Percentiles rank a stretch among this genome's conserved stretches.
Conservation (phyloP, 2,113 vertebrate species). For the Esox niger region DNA sequence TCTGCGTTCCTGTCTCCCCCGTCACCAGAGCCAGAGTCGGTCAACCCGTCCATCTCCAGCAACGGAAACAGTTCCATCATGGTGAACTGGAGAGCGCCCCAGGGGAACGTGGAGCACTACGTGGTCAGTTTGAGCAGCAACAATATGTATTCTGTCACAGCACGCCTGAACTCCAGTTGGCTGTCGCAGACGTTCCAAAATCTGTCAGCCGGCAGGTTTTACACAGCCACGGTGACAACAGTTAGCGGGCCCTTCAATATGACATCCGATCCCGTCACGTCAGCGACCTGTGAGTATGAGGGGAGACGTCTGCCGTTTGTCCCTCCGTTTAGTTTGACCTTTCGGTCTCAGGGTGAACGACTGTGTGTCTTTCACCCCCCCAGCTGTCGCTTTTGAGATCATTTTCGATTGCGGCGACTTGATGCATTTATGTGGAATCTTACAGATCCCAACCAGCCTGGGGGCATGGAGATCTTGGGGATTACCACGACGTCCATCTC, state of each 20-base stretch:
- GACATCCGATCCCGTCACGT: constrained; percentile 34
- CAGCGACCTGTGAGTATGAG: constrained; percentile 66
- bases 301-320: too few species aligned
- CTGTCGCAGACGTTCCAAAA: constrained; percentile 2
- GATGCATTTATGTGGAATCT: background rate
- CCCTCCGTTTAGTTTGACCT: too few species aligned
- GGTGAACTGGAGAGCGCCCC: constrained; percentile 53
- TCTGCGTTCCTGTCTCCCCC: background rate
- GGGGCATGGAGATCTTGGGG: background rate
- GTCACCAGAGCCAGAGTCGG: constrained; percentile 55
- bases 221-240: constrained; percentile 39
- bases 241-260: constrained; percentile 48
- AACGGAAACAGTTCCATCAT: constrained; percentile 45
- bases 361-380: too few species aligned
- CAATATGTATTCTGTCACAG: fast-evolving
- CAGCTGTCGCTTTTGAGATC: too few species aligned
- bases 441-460: constrained; percentile 66
- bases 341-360: too few species aligned
- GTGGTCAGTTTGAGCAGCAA: constrained; percentile 27
- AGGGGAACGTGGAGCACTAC: constrained; percentile 43
- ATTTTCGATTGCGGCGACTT: too few species aligned
- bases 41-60: constrained; percentile 36
- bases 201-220: constrained; percentile 51
- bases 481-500: constrained; percentile 43
- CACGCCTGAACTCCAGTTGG: fast-evolving